Base-by-base conservation (phyloP, 2,888 invertebrate species). In the Nephrotoma appendiculata region DNA sequence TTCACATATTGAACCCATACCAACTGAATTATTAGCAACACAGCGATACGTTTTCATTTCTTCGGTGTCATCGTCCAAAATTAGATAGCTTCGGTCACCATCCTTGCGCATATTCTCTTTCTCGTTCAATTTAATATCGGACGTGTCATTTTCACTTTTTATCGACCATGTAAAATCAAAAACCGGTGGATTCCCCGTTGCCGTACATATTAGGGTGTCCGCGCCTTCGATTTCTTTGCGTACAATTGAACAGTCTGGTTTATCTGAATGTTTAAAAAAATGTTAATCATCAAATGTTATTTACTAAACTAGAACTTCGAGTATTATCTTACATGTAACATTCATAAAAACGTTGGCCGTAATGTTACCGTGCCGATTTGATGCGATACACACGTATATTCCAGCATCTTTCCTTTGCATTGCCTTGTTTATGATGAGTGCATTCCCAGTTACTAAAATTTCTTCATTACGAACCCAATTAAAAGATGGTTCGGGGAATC, bases 21-120 rank as follows among this genome's bases (percentile, higher is more conserved):
- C 98, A 12, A 97, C 96, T 5, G 95, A 93, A 92, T 98, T 98
- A 91, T 96, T 97, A 41, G 96, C 97, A 89, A 94, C 93, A 91
- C 98, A 98, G 87, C 95, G 93, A 91, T 98, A 98, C 5, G 96
- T 97, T 87, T 97, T 93, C 89, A 93, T 93, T 12, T 93, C 93
- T 87, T 90, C 90, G 89, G 91, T 91, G 89, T 94, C 94, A 89
- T 94, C 94, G 89, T 94, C 94, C 88, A 95, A 92, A 44, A 93
- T 92, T 88, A 97, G 93, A 91, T 93, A 93, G 89, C 93, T 93
- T 88, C 89, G 89, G 88, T 91, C 89, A 88, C 88, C 89, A 87
- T 88, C 89, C 87, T 90, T 89, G 86, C 91, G 90, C 87, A 87
- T 89, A 88, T 94, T 94, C 88, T 92, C 90, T 89, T 93, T 92